Evolutionary conservation across 1,140 invertebrate genomes (phyloP).

Genomic region (Euwallacea fornicatus): DNA sequence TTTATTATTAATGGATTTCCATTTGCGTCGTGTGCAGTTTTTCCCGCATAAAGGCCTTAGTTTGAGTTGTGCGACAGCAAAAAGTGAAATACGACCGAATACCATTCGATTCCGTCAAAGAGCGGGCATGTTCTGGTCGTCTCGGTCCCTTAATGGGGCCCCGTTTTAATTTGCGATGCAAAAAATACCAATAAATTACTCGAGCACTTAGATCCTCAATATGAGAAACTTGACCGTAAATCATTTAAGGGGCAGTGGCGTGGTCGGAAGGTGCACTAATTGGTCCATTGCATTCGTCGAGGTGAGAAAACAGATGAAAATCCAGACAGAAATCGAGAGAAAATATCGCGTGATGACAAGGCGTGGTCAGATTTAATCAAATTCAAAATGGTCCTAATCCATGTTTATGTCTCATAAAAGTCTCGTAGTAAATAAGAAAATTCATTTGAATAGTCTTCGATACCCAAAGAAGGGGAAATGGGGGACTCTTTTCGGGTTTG

Average conservation of each 20-base stretch:
- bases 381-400: too few relatives aligned
- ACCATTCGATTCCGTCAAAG: constrained; percentile 23
- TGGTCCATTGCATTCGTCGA: too few relatives aligned
- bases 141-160: constrained; percentile 2
- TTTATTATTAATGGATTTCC: constrained; percentile 19
- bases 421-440: too few relatives aligned
- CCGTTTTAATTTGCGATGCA: constrained; percentile 32
- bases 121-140: constrained; percentile 10
- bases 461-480: too few relatives aligned
- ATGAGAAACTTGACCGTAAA: constrained; percentile 27
- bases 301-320: too few relatives aligned
- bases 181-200: constrained; percentile 31
- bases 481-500: too few relatives aligned
- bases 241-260: constrained; percentile 17
- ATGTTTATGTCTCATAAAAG: too few relatives aligned
- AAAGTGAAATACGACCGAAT: constrained; percentile 19
- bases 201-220: constrained; percentile 26
- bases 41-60: constrained; percentile 9
- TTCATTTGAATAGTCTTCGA: too few relatives aligned
- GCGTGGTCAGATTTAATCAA: too few relatives aligned
- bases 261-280: not conserved
- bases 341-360: too few relatives aligned
- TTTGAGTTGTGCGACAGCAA: constrained; percentile 11
- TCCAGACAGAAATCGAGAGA: too few relatives aligned
- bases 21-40: constrained; percentile 17